Conservation (phyloP, 2,113 vertebrate genomes). For the Orycteropus afer region DNA sequence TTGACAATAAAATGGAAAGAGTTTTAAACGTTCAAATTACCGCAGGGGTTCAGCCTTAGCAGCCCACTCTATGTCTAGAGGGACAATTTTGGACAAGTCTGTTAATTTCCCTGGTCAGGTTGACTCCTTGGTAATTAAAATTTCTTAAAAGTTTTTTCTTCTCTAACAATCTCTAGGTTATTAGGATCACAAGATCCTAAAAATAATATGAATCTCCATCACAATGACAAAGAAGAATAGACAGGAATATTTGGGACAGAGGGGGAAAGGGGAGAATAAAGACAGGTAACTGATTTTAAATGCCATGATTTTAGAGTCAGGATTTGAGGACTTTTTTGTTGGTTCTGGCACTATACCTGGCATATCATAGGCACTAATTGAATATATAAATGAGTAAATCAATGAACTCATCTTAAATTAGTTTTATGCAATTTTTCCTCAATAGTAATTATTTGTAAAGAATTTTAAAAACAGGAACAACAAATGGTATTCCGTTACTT, state of each 20-base stretch:
- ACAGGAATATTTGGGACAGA: neutral
- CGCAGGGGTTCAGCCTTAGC: neutral
- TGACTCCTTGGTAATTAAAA: neutral
- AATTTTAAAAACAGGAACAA: conserved; percentile 40
- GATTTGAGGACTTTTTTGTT: neutral
- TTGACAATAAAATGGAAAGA: conserved; percentile 45
- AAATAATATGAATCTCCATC: conserved; percentile 22
- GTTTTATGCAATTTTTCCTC: conserved; percentile 4
- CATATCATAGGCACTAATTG: neutral
- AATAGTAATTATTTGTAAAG: neutral
- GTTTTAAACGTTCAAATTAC: conserved; percentile 32
- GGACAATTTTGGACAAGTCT: neutral
- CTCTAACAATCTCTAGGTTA: neutral
- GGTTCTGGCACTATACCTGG: neutral
- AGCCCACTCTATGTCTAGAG: neutral
- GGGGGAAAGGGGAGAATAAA: neutral
- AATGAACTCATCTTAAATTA: conserved; percentile 18
- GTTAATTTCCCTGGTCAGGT: neutral
- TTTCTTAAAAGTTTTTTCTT: conserved; percentile 9
- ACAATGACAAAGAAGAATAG: neutral
- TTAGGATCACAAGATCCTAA: neutral
- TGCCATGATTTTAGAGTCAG: neutral
- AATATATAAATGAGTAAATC: neutral
- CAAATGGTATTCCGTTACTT: neutral
- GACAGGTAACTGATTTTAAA: neutral